Base-by-base conservation (phyloP, 2,888 invertebrate genomes). In the Alcis repandata region DNA sequence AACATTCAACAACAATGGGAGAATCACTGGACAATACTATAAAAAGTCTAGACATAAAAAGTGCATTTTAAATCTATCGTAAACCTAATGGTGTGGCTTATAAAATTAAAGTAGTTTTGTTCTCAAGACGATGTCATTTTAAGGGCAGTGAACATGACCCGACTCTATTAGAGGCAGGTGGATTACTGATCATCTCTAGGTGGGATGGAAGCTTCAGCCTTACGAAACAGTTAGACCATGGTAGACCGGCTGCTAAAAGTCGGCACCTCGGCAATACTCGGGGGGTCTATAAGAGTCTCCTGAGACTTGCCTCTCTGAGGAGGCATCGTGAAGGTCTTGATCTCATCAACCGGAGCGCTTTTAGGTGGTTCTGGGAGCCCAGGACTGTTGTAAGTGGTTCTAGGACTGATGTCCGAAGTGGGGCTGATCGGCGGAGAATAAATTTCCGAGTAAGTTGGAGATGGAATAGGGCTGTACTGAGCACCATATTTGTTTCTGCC, bases 401-500 rank as follows among this genome's bases (percentile, higher is more conserved):
- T 87, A 4, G 92, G 91, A 78, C 91, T 92, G 15, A 80, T 82
- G 53, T 91, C 94, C 45, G 93, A 88, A 60, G 85, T 89, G 1
- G 94, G 94, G 69, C 94, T 94, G 22, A 88, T 84, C 0, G 94
- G 91, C 36, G 93, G 94, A 27, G 92, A 92, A 62, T 93, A 94
- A 72, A 92, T 92, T 70, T 93, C 94, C n/a, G 93, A 93, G 72
- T 92, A 93, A 41, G 93, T 91, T 2, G 93, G 94, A 17, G 93
- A 92, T 0, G 93, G 89, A 51, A 90, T 86, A 0, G 94, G 91
- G 71, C 93, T 94, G 71, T 90, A 91, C 71, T 89, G 88, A 13
- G 84, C 83, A 41, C 86, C 90, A 54, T 84, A 91, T 77, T 89
- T 89, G 1, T 84, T 84, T n/a, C 82, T 51, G 19, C 19, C 76